Base-by-base conservation (phyloP, 2,888 invertebrate genomes). In the Plutella xylostella region DNA sequence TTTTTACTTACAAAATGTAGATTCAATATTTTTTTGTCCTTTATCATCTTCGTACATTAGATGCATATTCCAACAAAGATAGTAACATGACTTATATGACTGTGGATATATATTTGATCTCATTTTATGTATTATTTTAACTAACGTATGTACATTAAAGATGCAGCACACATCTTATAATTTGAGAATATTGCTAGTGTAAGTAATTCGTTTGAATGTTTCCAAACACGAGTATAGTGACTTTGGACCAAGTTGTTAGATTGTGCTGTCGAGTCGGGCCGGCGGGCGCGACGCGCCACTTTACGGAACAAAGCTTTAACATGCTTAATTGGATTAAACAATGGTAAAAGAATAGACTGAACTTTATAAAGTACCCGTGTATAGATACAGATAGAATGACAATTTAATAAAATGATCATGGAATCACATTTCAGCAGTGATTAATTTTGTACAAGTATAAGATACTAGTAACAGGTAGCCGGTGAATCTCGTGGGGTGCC, bases 321-420 rank as follows among this genome's bases (percentile, higher is more conserved):
- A 65, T 65, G 63, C 68, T 69, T 72, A 68, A 68, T 68, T 72
- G 72, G 71, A 68, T 68, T 68, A 66, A 63, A 37, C 28, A 34
- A 58, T 62, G 62, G 64, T 68, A 73, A 65, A 66, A 69, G 61
- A 71, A 74, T 72, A 77, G 80, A 82, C 80, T 82, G 79, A 80
- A 70, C 71, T 73, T 76, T 64, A 65, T 63, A 68, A 70, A 65
- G 64, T 72, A 76, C 74, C 73, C 69, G 62, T 75, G 70, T 72
- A 69, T 69, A 67, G 72, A 71, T 79, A 77, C 78, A 79, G 79
- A 73, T 77, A 68, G 63, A 66, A 64, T 65, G 76, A 73, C 71
- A 69, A 12, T 37, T 20, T 37, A 37, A 19, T 28, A 12, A 9
- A 4, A 6, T 28, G 9, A 4, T 28, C 28, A 12, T 28, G 28